Evolutionary conservation across 1,140 invertebrate genomes (phyloP).

Genomic region (Carcinoscorpius rotundicauda): DNA sequence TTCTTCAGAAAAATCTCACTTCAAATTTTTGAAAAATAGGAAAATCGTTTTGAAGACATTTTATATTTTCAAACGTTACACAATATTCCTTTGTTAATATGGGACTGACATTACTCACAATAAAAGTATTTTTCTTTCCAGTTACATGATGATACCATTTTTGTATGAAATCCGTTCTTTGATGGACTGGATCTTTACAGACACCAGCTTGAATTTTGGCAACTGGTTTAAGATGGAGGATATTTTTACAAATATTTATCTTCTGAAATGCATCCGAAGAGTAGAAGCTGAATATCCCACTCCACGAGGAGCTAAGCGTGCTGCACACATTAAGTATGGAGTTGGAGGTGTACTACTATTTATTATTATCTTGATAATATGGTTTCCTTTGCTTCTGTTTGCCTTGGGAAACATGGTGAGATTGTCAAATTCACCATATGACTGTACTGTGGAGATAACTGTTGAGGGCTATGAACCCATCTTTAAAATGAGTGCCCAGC

Average conservation of each 20-base stretch:
- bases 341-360: slow-evolving; percentile 78
- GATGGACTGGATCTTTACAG: slow-evolving; percentile 99
- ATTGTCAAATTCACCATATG: slow-evolving; percentile 67
- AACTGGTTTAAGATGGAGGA: slow-evolving; percentile 99
- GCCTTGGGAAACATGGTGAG: slow-evolving; percentile 91
- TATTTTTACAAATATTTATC: slow-evolving; percentile 91
- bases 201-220: slow-evolving; percentile 92
- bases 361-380: slow-evolving; percentile 71
- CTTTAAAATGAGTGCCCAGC: slow-evolving; percentile 62
- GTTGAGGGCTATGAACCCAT: slow-evolving; percentile 81
- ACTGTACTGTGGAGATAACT: slow-evolving; percentile 65
- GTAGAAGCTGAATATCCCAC: slow-evolving; percentile 85
- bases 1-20: too few species aligned
- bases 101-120: too few species aligned
- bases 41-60: too few species aligned
- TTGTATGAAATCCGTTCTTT: slow-evolving; percentile 89
- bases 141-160: slow-evolving; percentile 92
- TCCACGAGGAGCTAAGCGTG: slow-evolving; percentile 70
- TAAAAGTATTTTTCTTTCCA: slow-evolving; percentile 32
- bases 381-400: slow-evolving; percentile 93
- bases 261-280: slow-evolving; percentile 83
- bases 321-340: slow-evolving; percentile 69
- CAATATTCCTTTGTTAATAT: background rate
- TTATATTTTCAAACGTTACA: too few species aligned
- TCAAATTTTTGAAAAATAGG: too few species aligned